phyloP scores from a whole-genome alignment of 2,113 vertebrate species.

The Rutilus rutilus region DNA sequence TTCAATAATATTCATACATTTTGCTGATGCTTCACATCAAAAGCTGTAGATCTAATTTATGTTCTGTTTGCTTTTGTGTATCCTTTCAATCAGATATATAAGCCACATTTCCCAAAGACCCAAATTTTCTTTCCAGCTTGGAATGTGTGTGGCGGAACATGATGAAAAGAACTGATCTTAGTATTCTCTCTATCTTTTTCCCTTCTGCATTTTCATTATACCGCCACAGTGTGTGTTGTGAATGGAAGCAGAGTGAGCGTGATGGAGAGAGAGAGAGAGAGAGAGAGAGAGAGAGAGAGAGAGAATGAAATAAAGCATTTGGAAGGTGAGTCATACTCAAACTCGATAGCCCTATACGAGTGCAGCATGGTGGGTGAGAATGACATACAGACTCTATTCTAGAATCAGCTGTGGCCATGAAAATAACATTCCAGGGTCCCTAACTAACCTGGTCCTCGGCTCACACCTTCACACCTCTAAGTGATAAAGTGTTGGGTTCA shows the following conservation, averaged over 20 bases:
- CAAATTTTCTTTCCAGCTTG: constrained; percentile 31
- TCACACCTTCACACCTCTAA: constrained; percentile 57
- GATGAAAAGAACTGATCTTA: constrained; percentile 35
- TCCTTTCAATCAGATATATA: constrained; percentile 23
- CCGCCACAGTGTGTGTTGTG: constrained; percentile 45
- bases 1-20: constrained; percentile 19
- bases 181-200: constrained; percentile 28
- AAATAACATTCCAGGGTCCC: constrained; percentile 61
- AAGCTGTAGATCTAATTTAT: constrained; percentile 19
- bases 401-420: constrained; percentile 60
- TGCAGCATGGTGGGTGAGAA: constrained; percentile 50
- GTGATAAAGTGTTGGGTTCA: constrained; percentile 39
- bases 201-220: constrained; percentile 42
- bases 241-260: constrained; percentile 33
- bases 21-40: neutral
- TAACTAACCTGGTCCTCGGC: constrained; percentile 57
- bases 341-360: constrained; percentile 58
- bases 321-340: constrained; percentile 62
- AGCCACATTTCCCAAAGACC: constrained; percentile 24
- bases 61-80: constrained; percentile 27
- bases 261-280: constrained; percentile 25
- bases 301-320: constrained; percentile 34
- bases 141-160: constrained; percentile 26
- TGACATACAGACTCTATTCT: constrained; percentile 60
- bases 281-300: constrained; percentile 19